Percentiles rank a stretch among this genome's conserved stretches.
Conservation (phyloP, 2,113 vertebrate species). For the Procavia capensis region DNA sequence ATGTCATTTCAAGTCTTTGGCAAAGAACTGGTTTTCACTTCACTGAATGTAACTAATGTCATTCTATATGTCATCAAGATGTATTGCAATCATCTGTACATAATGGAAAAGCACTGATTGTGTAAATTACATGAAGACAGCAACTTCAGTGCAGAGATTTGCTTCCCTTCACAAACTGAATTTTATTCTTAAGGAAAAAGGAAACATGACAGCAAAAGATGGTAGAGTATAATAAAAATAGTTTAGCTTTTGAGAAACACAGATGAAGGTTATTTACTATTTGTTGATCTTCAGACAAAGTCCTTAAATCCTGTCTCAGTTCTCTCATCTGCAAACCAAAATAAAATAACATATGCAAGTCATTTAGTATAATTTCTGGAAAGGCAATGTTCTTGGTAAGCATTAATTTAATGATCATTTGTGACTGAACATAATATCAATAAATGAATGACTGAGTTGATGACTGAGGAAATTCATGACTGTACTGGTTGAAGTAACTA, state of each 20-base stretch:
- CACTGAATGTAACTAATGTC: neutral
- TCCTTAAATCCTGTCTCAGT: neutral
- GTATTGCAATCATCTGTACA: neutral
- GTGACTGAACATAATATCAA: neutral
- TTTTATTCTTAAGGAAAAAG: neutral
- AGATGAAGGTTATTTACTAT: neutral
- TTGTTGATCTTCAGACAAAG: neutral
- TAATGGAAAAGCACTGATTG: neutral
- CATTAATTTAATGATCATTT: neutral
- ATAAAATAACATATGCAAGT: neutral
- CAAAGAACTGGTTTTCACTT: neutral
- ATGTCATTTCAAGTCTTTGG: neutral
- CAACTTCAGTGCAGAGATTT: neutral
- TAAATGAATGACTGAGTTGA: neutral
- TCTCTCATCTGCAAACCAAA: neutral
- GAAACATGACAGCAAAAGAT: neutral
- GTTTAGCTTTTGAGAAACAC: neutral
- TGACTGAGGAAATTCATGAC: neutral
- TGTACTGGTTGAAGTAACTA: neutral
- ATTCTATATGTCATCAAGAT: neutral
- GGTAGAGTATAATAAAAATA: neutral
- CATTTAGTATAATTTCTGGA: neutral
- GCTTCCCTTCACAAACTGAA: neutral
- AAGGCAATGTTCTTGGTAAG: neutral
- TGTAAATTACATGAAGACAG: neutral